Evolutionary conservation across 2,888 invertebrate genomes (phyloP), one percentile per base, ranked within the genome.

Genomic region (Erebia ligea): DNA sequence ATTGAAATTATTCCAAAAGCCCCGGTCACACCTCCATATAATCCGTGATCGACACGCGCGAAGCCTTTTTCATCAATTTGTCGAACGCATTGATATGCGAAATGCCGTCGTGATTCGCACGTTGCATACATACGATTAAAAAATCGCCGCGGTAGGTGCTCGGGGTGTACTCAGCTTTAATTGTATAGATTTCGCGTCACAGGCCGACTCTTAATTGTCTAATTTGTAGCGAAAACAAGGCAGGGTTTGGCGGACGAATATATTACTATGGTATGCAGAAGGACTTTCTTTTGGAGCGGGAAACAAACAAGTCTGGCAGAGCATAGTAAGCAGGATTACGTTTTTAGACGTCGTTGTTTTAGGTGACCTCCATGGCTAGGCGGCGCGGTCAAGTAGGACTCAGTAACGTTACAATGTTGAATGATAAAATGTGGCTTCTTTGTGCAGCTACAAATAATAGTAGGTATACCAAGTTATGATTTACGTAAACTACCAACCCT

Each of bases 51-150:
- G 83, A 85, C 87, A 87, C 89, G 87, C 86, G 87, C 82, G 79
- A 75, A 77, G 79, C 83, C 88, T 90, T 91, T 81, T 91, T 87
- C 86, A 88, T 90, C 89, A 90, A 92, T 91, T 86, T 86, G 84
- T 84, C 84, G 79, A 79, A 73, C 87, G 78, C 90, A 92, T 93
- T 92, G 91, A 91, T 92, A 93, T 93, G 92, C 92, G 89, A 89
- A 91, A 89, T 88, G 89, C 81, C 84, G 77, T 78, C 84, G 86
- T 82, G 84, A 83, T 84, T 89, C 91, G 92, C 92, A 87, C 89
- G 86, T 84, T 78, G 92, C 89, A 92, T 93, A 92, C 93, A 92
- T 92, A 93, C 87, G 88, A 91, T 89, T 90, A 90, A 92, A 89
- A 89, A 93, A 92, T 91, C 93, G 81, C 79, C 83, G 92, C 92